Evolutionary conservation across 2,113 vertebrate genomes (phyloP), one percentile per base, ranked within the genome.

Genomic region (Ibidorhyncha struthersii): DNA sequence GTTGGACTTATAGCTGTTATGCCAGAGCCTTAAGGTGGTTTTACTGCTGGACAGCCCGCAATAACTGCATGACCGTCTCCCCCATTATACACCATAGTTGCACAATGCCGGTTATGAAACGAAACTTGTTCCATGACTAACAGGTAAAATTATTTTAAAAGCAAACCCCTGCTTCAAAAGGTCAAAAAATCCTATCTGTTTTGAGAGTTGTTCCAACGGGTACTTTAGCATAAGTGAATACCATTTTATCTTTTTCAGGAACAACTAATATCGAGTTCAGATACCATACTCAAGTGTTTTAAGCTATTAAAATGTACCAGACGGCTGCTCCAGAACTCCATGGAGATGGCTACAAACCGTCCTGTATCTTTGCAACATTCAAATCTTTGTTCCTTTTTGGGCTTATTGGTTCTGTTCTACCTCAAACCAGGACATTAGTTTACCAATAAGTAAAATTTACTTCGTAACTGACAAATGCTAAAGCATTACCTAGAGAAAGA

Each of bases 41-140:
- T 91, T 86, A 85, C 49, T 67, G 78, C 72, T 45, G 45, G 70
- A 27, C 22, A 91, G 50, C 77, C 63, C 0, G 0, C 1, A 78
- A 76, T 32, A 86, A 89, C 77, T 1, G 23, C 14, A 3, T 56
- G 49, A 61, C 22, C 4, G 38, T 4, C 27, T 59, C 59, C 30
- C 5, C 6, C n/a, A 58, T 61, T 8, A 47, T 9, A 50, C 2
- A 78, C 27, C 0, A 0, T 2, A 62, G 30, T 12, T 94, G 89
- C 96, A 86, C 76, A 93, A 94, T 3, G 20, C n/a, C 0, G 0
- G 55, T 80, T 79, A 90, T 23, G 6, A 91, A 94, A 90, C 5
- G 0, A 61, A 95, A 89, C 50, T 73, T 49, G 66, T 61, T 86
- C 58, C 74, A 34, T 56, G 79, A 80, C 6, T 4, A 97, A 90